Conservation (phyloP, 2,888 invertebrate species). For the Cistogaster globosa region DNA sequence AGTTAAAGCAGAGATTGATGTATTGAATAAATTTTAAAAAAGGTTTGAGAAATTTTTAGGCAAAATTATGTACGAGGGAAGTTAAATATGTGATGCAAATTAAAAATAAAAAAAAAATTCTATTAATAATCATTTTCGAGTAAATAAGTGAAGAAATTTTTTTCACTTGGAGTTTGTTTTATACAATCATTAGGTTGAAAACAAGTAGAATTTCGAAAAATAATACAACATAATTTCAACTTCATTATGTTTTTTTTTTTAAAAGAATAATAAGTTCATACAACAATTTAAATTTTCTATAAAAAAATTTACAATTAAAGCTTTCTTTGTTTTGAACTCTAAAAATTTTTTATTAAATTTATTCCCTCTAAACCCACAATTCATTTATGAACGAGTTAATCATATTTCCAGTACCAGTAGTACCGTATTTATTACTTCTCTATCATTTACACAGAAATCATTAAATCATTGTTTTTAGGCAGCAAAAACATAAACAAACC, state of each 20-base stretch:
- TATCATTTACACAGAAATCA: conserved; percentile 8
- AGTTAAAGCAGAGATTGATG: conserved; percentile 17
- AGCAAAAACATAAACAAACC: conserved; percentile 36
- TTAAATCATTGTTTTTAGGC: conserved; percentile 21
- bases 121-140: no score
- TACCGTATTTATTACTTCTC: conserved; percentile 40
- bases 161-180: no score
- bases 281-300: neutral
- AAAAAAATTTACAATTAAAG: neutral
- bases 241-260: no score
- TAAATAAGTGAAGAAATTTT: no score
- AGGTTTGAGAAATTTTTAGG: neutral
- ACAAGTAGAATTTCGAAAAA: no score
- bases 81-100: no score
- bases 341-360: conserved; percentile 6
- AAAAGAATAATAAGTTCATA: no score
- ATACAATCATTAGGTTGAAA: no score
- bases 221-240: no score
- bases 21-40: neutral
- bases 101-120: no score
- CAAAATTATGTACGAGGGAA: no score
- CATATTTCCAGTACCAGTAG: conserved; percentile 8
- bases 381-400: conserved; percentile 1
- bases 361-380: conserved; percentile 10
- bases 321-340: neutral